Base-by-base conservation (phyloP, 2,797 vertebrate species). In the Enteromius mattozi region DNA sequence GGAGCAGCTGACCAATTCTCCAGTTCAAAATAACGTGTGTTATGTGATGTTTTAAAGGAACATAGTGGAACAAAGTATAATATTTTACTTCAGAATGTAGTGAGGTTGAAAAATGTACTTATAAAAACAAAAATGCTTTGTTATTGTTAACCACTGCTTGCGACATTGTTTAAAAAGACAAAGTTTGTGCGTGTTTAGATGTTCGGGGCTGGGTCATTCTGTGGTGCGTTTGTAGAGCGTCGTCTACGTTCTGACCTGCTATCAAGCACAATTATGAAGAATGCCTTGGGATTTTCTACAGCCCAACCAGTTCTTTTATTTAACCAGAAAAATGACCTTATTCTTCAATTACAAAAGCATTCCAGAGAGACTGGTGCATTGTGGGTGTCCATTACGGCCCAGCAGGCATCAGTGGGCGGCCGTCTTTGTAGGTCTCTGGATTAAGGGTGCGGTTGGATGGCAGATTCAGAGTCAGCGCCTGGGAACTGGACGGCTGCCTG, bases 321-420 rank as follows among this genome's bases (percentile, higher is more conserved):
- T 45, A 27, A 63, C 76, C 56, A 45, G 56, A 63, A 19, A 40
- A 63, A 3, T 19, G 16, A 78, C 9, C 37, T 45, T 63, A 45
- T 63, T 78, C 56, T 30, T 63, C 14, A 30, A 63, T 63, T 61
- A 78, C 76, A 63, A 78, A 63, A 45, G 76, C 76, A 78, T 78
- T 78, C 76, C 76, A 30, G 56, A 63, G 37, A 63, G 76, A 27
- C 76, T 42, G 56, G 56, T 78, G 56, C 56, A 63, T 61, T 78
- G 16, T 78, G 56, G 56, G 76, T 78, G 76, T 78, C 37, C 56
- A 45, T 78, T 78, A 78, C 76, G 24, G 16, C 16, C 76, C 76
- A 63, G 76, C 76, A 27, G 76, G 76, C 76, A 78, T 61, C 56
- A 63, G 76, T 45, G 76, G 76, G 56, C 56, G 54, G 76, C 37